Conservation (phyloP, 2,113 vertebrate genomes). For the Stigmatopora nigra region DNA sequence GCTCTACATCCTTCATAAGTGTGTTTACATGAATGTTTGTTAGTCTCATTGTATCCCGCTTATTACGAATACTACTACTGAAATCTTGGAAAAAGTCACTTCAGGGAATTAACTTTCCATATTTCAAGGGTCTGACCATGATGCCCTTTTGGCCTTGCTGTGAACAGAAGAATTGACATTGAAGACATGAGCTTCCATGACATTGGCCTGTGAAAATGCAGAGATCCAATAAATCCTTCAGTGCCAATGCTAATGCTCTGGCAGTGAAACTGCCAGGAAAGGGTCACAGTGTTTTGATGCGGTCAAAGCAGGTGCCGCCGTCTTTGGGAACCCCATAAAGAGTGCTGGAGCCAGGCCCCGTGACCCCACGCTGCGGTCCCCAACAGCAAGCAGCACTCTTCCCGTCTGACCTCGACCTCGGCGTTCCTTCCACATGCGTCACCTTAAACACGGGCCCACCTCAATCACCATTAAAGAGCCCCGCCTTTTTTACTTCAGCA, state of each 20-base stretch:
- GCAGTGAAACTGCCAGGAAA: slow-evolving; percentile 61
- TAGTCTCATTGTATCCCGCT: no score
- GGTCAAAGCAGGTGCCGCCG: slow-evolving; percentile 61
- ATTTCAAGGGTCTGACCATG: no score
- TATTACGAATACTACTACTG: no score
- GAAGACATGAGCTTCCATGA: slow-evolving; percentile 24
- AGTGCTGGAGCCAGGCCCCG: slow-evolving; percentile 48
- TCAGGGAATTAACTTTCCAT: no score
- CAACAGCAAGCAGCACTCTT: slow-evolving; percentile 35
- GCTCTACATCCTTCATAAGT: no score
- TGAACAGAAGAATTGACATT: background rate
- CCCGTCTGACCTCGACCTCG: slow-evolving; percentile 39
- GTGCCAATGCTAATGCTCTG: slow-evolving; percentile 48
- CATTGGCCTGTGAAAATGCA: slow-evolving; percentile 30
- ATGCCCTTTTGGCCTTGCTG: no score
- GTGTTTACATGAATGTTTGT: no score
- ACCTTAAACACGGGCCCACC: slow-evolving; percentile 26
- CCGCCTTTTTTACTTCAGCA: slow-evolving; percentile 47
- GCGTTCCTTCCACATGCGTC: slow-evolving; percentile 65
- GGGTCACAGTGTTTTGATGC: slow-evolving; percentile 64
- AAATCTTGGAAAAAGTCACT: no score
- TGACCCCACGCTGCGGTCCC: slow-evolving; percentile 39
- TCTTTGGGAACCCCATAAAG: slow-evolving; percentile 55
- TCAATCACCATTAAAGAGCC: slow-evolving; percentile 46
- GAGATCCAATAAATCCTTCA: slow-evolving; percentile 37